Percentiles rank a stretch among this genome's conserved stretches.
Evolutionary conservation across 2,888 invertebrate genomes (phyloP).

Genomic region (Horisme vitalbata): DNA sequence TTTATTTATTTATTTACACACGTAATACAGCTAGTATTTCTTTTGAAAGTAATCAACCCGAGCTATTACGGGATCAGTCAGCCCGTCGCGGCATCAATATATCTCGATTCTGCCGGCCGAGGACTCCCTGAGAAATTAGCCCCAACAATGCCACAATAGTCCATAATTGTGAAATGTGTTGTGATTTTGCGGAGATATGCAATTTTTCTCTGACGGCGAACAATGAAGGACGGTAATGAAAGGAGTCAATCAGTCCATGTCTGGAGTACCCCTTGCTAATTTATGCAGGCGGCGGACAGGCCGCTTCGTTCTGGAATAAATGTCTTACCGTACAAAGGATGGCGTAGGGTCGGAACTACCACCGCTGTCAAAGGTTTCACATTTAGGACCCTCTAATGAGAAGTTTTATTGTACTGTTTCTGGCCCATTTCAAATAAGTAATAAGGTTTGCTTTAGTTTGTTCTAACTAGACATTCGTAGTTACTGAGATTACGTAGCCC

Average conservation of each 20-base stretch:
- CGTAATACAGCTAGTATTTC: constrained; percentile 70
- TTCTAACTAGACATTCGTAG: no score
- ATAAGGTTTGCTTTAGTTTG: no score
- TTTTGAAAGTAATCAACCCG: constrained; percentile 73
- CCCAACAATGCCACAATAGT: constrained; percentile 77
- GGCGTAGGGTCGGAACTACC: constrained; percentile 21
- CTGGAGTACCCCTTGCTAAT: constrained; percentile 71
- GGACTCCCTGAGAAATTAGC: constrained; percentile 68
- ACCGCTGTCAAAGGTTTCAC: constrained; percentile 30
- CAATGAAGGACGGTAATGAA: constrained; percentile 78
- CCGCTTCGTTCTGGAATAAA: constrained; percentile 43
- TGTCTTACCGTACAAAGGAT: constrained; percentile 61
- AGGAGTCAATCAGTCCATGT: constrained; percentile 80
- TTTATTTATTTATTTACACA: no score
- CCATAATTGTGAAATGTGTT: constrained; percentile 83
- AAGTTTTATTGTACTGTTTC: constrained; percentile 8
- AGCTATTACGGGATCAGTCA: constrained; percentile 61
- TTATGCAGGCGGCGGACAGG: constrained; percentile 57
- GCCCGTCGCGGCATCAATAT: constrained; percentile 64
- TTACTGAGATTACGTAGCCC: no score
- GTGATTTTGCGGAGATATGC: constrained; percentile 71
- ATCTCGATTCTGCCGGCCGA: constrained; percentile 60
- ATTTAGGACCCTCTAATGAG: constrained; percentile 18
- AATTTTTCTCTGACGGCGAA: constrained; percentile 76
- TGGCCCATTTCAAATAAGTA: neutral